These are phyloP conservation scores for Eptesicus fuscus DNA, from an alignment of 2,113 vertebrate species.

Conservation along the genomic window DNA sequence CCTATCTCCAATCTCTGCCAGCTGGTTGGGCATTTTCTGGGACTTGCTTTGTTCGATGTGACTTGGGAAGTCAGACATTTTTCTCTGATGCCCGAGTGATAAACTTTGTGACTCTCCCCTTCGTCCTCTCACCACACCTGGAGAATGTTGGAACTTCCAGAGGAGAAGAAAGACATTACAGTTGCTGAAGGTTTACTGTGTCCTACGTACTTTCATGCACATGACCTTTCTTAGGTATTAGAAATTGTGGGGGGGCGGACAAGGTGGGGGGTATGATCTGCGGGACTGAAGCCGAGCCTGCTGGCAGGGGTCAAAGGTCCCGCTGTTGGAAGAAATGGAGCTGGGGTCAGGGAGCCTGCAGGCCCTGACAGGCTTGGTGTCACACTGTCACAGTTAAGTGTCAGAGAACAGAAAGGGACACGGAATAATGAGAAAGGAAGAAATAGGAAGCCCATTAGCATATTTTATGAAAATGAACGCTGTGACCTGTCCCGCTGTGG, in stretches of 20 bases:
- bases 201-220: neutral
- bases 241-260: no score
- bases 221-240: neutral
- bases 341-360: neutral
- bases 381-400: neutral
- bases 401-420: conserved; percentile 11
- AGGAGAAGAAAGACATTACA: neutral
- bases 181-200: neutral
- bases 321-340: neutral
- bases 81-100: neutral
- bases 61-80: neutral
- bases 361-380: neutral
- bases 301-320: neutral
- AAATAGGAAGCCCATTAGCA: neutral
- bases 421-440: neutral
- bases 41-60: neutral
- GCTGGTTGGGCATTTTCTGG: neutral
- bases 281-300: neutral
- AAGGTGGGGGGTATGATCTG: no score
- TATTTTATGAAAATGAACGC: conserved; percentile 4
- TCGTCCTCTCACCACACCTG: neutral
- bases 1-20: neutral
- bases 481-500: neutral
- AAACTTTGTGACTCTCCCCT: neutral
- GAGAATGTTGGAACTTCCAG: neutral